Base-by-base conservation (phyloP, 2,888 invertebrate species). In the Rhingia rostrata region DNA sequence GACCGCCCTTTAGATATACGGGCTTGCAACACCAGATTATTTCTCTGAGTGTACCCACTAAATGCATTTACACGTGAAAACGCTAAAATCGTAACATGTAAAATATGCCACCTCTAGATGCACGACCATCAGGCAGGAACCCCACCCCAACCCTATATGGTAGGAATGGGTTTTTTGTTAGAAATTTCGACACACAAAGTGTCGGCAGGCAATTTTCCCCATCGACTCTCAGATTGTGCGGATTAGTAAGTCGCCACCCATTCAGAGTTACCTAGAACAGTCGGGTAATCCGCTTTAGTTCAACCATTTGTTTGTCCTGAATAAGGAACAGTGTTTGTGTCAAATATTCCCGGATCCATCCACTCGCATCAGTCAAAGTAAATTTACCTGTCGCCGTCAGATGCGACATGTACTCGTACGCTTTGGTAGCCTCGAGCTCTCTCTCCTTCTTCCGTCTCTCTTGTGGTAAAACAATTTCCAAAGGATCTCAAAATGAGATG, bases 331-430 rank as follows among this genome's bases (percentile, higher is more conserved):
- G 51, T 53, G 54, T 47, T 61, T 43, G 4, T 51, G 33, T 66
- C 32, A 39, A 61, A 35, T 39, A 12, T 51, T 7, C 32, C 41
- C 14, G 22, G 22, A 7, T n/a, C 58, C 12, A 14, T 33, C 12
- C 30, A 51, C 66, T 66, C 73, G 58, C 72, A 72, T 79, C 58
- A 60, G 73, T 54, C 72, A 63, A 73, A 79, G 39, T 72, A 63
- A 74, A 80, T 69, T 74, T 56, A 80, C 80, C 61, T 74, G 80
- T 80, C 74, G 67, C 67, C 66, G 43, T 80, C 80, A 74, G 67
- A 49, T 67, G 22, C 22, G 74, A 45, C 14, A 32, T 47, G 61
- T 4, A 12, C 4, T 14, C 10, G 9, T n/a, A 12, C 35, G 14
- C 41, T 54, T n/a, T 37, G 35, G 45, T 12, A 66, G n/a, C 12